Base-by-base conservation (phyloP, 2,888 invertebrate genomes). In the Ormyrus pomaceus region DNA sequence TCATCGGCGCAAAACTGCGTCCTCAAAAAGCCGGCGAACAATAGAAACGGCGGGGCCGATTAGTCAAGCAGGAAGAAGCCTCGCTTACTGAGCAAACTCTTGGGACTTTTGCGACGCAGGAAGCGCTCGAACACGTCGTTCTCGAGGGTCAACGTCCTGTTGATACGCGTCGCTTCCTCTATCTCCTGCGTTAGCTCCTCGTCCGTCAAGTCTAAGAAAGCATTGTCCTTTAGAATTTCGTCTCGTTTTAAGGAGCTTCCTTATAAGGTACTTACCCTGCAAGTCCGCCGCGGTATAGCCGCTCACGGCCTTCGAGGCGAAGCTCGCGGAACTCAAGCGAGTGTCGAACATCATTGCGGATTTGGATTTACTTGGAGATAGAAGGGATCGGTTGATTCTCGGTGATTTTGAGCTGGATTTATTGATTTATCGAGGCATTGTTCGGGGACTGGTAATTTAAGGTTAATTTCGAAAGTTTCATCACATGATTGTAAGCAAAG, bases 61-160 rank as follows among this genome's bases (percentile, higher is more conserved):
- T 62, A 58, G 56, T 59, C 45, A 59, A 53, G 65, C 51, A 34
- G 56, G 34, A 6, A 62, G 50, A 46, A 19, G 34, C 53, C 55
- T 72, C 0, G 89, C n/a, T 92, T 88, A 72, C 93, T 92, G 72
- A 90, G 87, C 87, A 93, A 89, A 8, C 92, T 81, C 0, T 91
- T 71, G 0, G 93, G 92, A 53, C 93, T 92, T 5, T 92, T 80
- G 59, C 92, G 91, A 82, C 86, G 83, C 0, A 93, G 91, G 4
- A 91, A 91, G 11, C 88, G 90, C 82, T 93, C 93, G 9, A 93
- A 88, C 19, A 93, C 88, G 72, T 93, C 93, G 79, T 93, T 93
- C 84, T 93, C 93, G 0, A 93, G 82, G 0, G 83, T 83, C 8
- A 93, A 74, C 3, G 92, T 82, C 80, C 84, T 84, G 79, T 87